Conservation (phyloP, 2,797 vertebrate genomes). For the Eulemur mongoz region DNA sequence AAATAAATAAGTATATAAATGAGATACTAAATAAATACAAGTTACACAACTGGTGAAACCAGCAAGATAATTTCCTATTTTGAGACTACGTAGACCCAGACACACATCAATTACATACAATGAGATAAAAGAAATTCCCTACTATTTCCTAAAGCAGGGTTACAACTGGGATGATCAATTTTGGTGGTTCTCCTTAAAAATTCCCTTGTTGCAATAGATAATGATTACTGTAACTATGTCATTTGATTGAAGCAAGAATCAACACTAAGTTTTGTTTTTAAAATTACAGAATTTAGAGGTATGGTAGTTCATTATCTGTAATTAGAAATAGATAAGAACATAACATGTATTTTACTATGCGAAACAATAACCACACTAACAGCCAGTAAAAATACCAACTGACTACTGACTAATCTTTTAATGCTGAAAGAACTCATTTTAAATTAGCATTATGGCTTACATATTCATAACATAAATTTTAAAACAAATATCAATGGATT, state of each 20-base stretch:
- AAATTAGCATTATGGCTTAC: conserved; percentile 23
- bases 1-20: neutral
- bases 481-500: neutral
- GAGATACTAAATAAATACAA: conserved; percentile 12
- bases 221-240: neutral
- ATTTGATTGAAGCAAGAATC: conserved; percentile 25
- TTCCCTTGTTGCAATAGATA: neutral
- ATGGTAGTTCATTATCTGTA: neutral
- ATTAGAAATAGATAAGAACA: neutral
- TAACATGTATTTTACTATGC: neutral
- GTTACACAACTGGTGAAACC: conserved; percentile 23
- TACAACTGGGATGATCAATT: neutral
- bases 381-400: conserved; percentile 41
- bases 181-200: conserved; percentile 37
- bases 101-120: neutral
- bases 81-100: neutral
- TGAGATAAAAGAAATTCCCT: conserved; percentile 7
- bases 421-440: conserved; percentile 31
- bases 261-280: neutral
- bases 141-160: conserved; percentile 29
- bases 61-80: conserved; percentile 8
- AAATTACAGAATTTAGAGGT: conserved; percentile 23
- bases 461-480: conserved; percentile 26
- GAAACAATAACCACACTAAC: neutral
- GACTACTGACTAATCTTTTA: conserved; percentile 5